Evolutionary conservation across 2,113 vertebrate genomes (phyloP), one percentile per base, ranked within the genome.

Genomic region (Saguinus imperator): DNA sequence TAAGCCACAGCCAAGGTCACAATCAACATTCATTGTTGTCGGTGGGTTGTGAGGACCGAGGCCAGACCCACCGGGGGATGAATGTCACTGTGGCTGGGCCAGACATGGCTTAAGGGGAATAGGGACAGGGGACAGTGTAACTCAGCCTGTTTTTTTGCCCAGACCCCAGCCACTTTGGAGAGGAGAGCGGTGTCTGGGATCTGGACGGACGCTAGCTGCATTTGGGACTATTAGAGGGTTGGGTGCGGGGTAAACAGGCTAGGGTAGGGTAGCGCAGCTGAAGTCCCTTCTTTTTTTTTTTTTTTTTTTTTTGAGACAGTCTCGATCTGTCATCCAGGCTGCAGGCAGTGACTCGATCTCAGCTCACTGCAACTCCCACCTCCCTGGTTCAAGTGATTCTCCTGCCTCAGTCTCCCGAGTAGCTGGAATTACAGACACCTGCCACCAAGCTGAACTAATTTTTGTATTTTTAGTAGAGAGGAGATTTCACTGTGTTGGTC

Each of bases 1-100:
- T 81, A 16, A 84, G 95, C 94, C 94, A 23, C 75, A 91, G 72
- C 37, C 3, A 98, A 98, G 97, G 98, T 98, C 98, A 98, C 98
- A 98, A 98, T 98, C 97, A 97, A 98, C 98, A 98, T 98, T 98
- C 98, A 98, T 98, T 98, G 96, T 98, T 98, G 98, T 98, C 98
- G 98, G 98, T 98, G 98, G 98, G 98, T 98, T 98, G 98, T 98
- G 95, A 98, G 90, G 93, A 97, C 52, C 0, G 57, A 90, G 85
- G 82, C 96, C 94, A 97, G 98, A 97, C 98, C 98, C 98, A 95
- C 98, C 97, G 98, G 95, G 94, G 96, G 97, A 98, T 98, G 98
- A 98, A 98, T 98, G 98, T 97, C 98, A 98, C 97, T 98, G 98
- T 98, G 98, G 92, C 97, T 91, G 96, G 93, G 95, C 91, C 89